phyloP scores from a whole-genome alignment of 2,888 invertebrate species.

The Podabrus alpinus region DNA sequence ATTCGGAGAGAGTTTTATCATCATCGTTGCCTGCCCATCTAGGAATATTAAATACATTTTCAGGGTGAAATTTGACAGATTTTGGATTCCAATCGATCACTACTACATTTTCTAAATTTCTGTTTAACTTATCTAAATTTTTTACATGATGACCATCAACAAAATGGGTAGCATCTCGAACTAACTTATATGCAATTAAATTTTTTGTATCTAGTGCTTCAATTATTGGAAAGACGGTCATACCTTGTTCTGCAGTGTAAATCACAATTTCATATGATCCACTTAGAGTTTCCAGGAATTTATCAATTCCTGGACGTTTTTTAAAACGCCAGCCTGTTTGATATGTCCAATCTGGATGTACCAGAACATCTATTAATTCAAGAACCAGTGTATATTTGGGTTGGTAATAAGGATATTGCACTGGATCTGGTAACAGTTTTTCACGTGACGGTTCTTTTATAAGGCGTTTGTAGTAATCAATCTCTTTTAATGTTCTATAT shows the following conservation, averaged over 20 bases:
- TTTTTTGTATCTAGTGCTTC: slow-evolving; percentile 92
- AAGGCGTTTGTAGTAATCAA: slow-evolving; percentile 59
- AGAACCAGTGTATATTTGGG: slow-evolving; percentile 95
- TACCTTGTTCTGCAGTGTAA: slow-evolving; percentile 94
- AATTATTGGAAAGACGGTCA: slow-evolving; percentile 93
- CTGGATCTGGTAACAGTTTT: slow-evolving; percentile 89
- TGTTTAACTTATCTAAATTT: slow-evolving; percentile 80
- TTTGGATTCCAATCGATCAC: slow-evolving; percentile 93
- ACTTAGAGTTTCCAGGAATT: slow-evolving; percentile 75
- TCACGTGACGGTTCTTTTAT: slow-evolving; percentile 94
- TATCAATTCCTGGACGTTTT: slow-evolving; percentile 95
- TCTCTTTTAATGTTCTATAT: slow-evolving; percentile 60
- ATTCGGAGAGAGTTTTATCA: slow-evolving; percentile 84
- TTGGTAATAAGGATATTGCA: slow-evolving; percentile 87
- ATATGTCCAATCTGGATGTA: slow-evolving; percentile 99
- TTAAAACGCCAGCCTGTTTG: slow-evolving; percentile 98
- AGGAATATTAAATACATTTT: slow-evolving; percentile 84
- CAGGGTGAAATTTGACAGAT: slow-evolving; percentile 84
- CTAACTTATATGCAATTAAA: slow-evolving; percentile 85
- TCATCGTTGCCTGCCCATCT: slow-evolving; percentile 94
- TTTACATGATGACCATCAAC: slow-evolving; percentile 94
- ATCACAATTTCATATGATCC: slow-evolving; percentile 91
- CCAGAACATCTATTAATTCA: slow-evolving; percentile 93
- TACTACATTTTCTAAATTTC: slow-evolving; percentile 86
- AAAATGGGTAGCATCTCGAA: slow-evolving; percentile 95